Base-by-base conservation (phyloP, 2,113 vertebrate species). In the Heliornis fulica region DNA sequence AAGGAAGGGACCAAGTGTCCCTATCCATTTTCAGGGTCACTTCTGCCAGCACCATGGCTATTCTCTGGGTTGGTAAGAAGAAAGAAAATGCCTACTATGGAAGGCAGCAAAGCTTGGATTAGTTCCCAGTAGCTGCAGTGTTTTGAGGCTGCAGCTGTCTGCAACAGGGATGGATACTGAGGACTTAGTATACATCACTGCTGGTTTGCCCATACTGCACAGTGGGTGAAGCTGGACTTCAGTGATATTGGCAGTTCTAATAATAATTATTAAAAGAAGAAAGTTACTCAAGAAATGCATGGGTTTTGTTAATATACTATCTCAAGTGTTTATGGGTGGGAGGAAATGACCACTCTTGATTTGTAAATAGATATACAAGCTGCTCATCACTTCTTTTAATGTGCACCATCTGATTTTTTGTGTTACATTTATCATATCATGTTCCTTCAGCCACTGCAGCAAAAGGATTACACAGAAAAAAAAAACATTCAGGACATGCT, bases 241-340 rank as follows among this genome's bases (percentile, higher is more conserved):
- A 9, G 15, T 32, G 57, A 12, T 26, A 10, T 69, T 34, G 29
- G 17, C 43, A 72, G 32, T 8, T 13, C 31, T 0, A 1, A 3
- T 21, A 53, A 50, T 9, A 64, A 41, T 10, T 43, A 31, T 13
- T 48, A 64, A 64, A 41, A 5, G 6, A 71, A 68, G 32, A 14
- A 59, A 82, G 5, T 14, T 43, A 11, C 23, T 31, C 7, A 40
- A 70, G 28, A 80, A 90, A 59, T 4, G 7, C 19, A 54, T 19
- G 2, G 2, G 9, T 74, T 76, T 54, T 81, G 5, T 81, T 65
- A 74, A 65, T 1, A 2, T 0, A 0, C 22, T 34, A 20, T 60
- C 71, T 80, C 25, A 36, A 46, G 31, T 28, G 26, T 7, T 32
- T 63, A 38, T 29, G 19, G 40, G 28, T 60, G 4, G 15, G 10